A percentile compares a stretch with the other conserved stretches of the same genome.
Evolutionary conservation across 2,888 invertebrate genomes (phyloP).

Genomic region (Deilephila porcellus): DNA sequence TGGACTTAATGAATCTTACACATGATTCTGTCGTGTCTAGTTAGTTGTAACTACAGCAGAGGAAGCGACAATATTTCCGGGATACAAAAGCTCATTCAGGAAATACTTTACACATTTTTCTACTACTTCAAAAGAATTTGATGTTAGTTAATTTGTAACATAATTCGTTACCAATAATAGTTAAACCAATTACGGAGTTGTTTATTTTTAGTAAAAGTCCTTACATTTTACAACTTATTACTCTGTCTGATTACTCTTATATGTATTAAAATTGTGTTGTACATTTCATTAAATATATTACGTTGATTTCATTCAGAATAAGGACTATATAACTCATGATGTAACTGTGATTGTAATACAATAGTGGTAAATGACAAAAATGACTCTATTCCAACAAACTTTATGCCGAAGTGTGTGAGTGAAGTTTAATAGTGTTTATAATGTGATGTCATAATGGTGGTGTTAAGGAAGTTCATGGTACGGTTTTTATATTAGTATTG

Average conservation of each 20-base stretch:
- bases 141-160: not conserved
- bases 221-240: too few relatives aligned
- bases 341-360: not conserved
- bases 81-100: not conserved
- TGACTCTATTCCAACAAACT: not conserved
- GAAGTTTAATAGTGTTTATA: constrained; percentile 1
- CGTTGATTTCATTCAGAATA: too few relatives aligned
- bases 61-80: constrained; percentile 7
- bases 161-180: not conserved
- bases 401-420: not conserved
- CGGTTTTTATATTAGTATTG: constrained; percentile 42
- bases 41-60: not conserved
- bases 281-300: too few relatives aligned
- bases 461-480: constrained; percentile 74
- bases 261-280: too few relatives aligned
- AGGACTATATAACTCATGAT: too few relatives aligned
- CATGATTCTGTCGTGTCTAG: not conserved
- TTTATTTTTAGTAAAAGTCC: too few relatives aligned
- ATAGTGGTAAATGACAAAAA: not conserved
- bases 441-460: constrained; percentile 70
- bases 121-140: constrained; percentile 7
- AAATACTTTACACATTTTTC: constrained; percentile 10
- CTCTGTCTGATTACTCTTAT: too few relatives aligned
- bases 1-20: not conserved
- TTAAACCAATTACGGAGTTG: too few relatives aligned